These are phyloP conservation scores for Ophioninae sp. DNA, from an alignment of 2,888 invertebrate species.

Conservation along the genomic window DNA sequence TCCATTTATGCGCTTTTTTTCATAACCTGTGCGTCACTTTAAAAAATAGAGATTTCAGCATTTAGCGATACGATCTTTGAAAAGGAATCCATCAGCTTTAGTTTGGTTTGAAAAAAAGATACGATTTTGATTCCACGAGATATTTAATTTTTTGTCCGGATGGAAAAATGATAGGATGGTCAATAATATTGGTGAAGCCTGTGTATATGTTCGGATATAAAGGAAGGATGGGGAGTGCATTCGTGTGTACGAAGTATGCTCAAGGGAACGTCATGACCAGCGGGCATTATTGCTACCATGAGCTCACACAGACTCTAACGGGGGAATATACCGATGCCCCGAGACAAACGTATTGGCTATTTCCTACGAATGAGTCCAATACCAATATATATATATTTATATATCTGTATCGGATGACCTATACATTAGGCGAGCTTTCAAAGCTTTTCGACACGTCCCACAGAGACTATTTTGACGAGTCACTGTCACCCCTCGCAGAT, in stretches of 20 bases:
- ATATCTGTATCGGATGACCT: background rate
- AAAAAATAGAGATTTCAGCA: no score
- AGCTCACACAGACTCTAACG: conserved; percentile 7
- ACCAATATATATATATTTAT: background rate
- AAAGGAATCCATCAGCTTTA: no score
- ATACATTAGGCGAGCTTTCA: conserved; percentile 17
- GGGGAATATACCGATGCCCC: conserved; percentile 15
- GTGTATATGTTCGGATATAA: conserved; percentile 1
- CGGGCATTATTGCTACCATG: conserved; percentile 26
- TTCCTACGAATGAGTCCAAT: background rate
- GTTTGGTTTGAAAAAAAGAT: no score
- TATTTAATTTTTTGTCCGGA: no score
- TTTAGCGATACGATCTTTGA: no score
- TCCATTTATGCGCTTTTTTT: no score
- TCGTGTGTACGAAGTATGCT: background rate
- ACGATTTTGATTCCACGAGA: no score
- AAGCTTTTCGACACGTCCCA: conserved; percentile 20
- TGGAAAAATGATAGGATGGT: no score
- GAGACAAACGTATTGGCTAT: conserved; percentile 5
- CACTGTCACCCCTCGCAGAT: conserved; percentile 11
- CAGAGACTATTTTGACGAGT: conserved; percentile 32
- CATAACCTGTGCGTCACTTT: no score
- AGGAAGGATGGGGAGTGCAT: background rate
- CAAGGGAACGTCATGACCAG: conserved; percentile 40
- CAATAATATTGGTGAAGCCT: no score